Evolutionary conservation across 2,888 invertebrate species (phyloP), one percentile per base, ranked within the genome.

Genomic region (Sipha maydis): DNA sequence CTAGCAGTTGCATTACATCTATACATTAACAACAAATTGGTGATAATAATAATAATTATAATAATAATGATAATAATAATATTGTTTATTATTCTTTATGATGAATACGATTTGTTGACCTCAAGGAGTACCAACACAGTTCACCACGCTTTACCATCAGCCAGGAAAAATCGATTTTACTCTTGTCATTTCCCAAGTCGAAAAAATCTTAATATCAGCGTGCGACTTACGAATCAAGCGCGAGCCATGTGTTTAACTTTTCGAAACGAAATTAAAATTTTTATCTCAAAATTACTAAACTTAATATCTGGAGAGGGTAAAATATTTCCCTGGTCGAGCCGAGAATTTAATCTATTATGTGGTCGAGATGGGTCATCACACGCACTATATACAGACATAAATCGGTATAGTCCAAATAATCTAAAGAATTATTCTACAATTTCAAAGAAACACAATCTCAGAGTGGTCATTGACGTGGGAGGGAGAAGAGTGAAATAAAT

Each of bases 41-140:
- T 71, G 17, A 71, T 11, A 71, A 4, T 73, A 19, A 8, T 41
- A 8, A 41, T 41, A 19, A 34, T n/a, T 3, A 34, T 73, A 19
- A 31, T n/a, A 11, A 9, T 75, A 75, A 75, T 38, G 7, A 75
- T 75, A 75, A 75, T 38, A 75, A 75, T 38, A 38, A 71, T 71
- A 71, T 14, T 17, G 21, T 34, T 73, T 34, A 73, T 73, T 17
- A 38, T 34, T 73, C 21, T 38, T 73, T 73, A 41, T 77, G 48
- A n/a, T 77, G 77, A 28, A 31, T 56, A 56, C 54, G 21, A 78
- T 78, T 78, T 78, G 54, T 78, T 77, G 77, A 77, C 77, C 77
- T 77, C 54, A 28, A 54, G 77, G 54, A 19, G 77, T 77, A 77
- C 77, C 77, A 77, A 77, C 28, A 48, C 17, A 54, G 61, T 61